phyloP scores from a whole-genome alignment of 1,140 invertebrate genomes.

The Parasteatoda tepidariorum region DNA sequence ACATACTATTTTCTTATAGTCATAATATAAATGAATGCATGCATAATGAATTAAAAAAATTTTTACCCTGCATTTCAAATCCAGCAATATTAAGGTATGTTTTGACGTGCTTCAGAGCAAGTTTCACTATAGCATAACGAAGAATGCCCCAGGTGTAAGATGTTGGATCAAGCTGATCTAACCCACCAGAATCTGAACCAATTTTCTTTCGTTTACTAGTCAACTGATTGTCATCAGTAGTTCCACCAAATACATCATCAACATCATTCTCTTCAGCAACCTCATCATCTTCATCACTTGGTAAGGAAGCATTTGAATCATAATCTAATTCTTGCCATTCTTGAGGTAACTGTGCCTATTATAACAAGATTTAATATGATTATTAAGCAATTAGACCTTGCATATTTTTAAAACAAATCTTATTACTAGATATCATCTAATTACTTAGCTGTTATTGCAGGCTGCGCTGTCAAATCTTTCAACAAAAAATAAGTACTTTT shows the following conservation, averaged over 20 bases:
- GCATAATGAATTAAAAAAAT: background rate
- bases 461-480: no score
- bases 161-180: slow-evolving; percentile 61
- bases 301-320: slow-evolving; percentile 84
- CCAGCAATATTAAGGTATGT: slow-evolving; percentile 86
- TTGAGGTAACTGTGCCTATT: slow-evolving; percentile 76
- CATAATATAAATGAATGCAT: no score
- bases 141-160: slow-evolving; percentile 93
- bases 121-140: slow-evolving; percentile 85
- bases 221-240: background rate
- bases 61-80: slow-evolving; percentile 87
- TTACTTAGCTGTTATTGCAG: no score
- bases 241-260: slow-evolving; percentile 70
- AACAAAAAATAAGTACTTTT: no score
- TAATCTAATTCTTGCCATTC: slow-evolving; percentile 84
- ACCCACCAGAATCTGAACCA: slow-evolving; percentile 32
- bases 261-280: slow-evolving; percentile 72
- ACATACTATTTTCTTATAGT: background rate
- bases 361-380: background rate
- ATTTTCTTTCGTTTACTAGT: slow-evolving; percentile 24
- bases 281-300: slow-evolving; percentile 72
- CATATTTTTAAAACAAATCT: no score
- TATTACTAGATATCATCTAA: no score
- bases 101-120: slow-evolving; percentile 83
- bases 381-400: no score